Conservation (phyloP, 2,797 vertebrate genomes). For the Protonibea diacanthus region DNA sequence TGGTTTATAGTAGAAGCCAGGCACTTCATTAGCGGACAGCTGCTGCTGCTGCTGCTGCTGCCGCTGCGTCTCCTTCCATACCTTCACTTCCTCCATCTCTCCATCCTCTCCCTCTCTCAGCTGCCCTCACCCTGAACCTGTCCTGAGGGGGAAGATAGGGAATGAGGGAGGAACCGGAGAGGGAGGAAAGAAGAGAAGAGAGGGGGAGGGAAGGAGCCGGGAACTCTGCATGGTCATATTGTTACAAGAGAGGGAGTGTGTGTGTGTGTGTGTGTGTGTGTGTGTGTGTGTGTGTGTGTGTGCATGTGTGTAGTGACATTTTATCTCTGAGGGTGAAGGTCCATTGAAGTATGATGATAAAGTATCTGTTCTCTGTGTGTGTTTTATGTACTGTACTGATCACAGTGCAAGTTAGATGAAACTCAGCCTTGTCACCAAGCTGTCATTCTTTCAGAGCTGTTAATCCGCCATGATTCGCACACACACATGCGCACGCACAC, state of each 20-base stretch:
- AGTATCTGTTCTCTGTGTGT: conserved; percentile 29
- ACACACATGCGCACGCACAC: not conserved
- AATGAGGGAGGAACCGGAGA: conserved; percentile 43
- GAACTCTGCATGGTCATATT: conserved; percentile 53
- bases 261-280: conserved; percentile 26
- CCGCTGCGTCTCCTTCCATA: conserved; percentile 55
- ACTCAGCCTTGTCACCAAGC: conserved; percentile 28
- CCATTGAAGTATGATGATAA: conserved; percentile 47
- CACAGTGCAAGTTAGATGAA: conserved; percentile 19
- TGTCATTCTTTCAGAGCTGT: conserved; percentile 30
- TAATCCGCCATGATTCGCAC: conserved; percentile 3
- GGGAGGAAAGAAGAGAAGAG: conserved; percentile 30
- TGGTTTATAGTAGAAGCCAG: conserved; percentile 69
- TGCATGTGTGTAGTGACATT: conserved; percentile 12
- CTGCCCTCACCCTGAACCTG: conserved; percentile 80
- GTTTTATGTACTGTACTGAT: conserved; percentile 24
- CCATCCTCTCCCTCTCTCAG: conserved; percentile 47
- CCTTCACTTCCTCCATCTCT: conserved; percentile 60
- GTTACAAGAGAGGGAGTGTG: conserved; percentile 28
- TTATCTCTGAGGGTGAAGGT: conserved; percentile 43
- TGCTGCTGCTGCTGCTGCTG: conserved; percentile 62
- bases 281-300: conserved; percentile 26
- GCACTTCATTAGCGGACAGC: conserved; percentile 76
- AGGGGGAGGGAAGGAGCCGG: conserved; percentile 33
- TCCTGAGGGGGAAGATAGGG: conserved; percentile 60